These are phyloP conservation scores for Eulimnadia texana DNA, from an alignment of 1,140 invertebrate species.

Conservation along the genomic window DNA sequence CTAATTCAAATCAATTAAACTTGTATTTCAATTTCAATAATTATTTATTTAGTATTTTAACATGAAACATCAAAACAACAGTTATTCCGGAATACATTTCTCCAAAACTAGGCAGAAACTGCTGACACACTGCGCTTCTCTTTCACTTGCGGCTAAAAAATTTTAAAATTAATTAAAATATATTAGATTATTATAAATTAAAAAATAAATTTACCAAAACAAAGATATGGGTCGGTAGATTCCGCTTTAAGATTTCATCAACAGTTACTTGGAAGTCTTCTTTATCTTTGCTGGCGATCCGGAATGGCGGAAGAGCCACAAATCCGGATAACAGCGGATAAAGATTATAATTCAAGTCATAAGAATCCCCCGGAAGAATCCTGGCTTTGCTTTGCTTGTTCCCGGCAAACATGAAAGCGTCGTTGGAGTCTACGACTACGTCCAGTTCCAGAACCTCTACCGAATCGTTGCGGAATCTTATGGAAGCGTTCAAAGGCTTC, in stretches of 20 bases:
- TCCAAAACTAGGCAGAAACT: too few relatives aligned
- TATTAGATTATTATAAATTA: too few relatives aligned
- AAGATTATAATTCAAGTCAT: slow-evolving; percentile 50
- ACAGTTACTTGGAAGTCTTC: slow-evolving; percentile 28
- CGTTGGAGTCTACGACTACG: slow-evolving; percentile 59
- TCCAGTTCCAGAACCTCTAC: slow-evolving; percentile 52
- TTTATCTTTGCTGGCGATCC: slow-evolving; percentile 36
- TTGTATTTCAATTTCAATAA: too few relatives aligned
- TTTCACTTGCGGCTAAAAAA: too few relatives aligned
- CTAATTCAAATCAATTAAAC: too few relatives aligned
- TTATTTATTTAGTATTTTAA: too few relatives aligned
- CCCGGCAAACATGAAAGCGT: slow-evolving; percentile 79
- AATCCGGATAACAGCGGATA: slow-evolving; percentile 55
- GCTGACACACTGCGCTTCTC: too few relatives aligned
- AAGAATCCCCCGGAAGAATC: slow-evolving; percentile 43
- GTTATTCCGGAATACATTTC: too few relatives aligned
- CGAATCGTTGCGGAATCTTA: slow-evolving; percentile 55
- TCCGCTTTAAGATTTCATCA: slow-evolving; percentile 36
- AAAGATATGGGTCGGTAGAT: slow-evolving; percentile 41
- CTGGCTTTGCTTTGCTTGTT: slow-evolving; percentile 61
- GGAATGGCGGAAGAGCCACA: slow-evolving; percentile 48
- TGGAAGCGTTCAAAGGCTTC: slow-evolving; percentile 45
- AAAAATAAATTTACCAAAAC: slow-evolving; percentile 34
- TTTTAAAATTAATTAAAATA: too few relatives aligned
- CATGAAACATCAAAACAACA: too few relatives aligned